Evolutionary conservation across 2,113 vertebrate genomes (phyloP), one percentile per base, ranked within the genome.

Genomic region (Corythoichthys intestinalis): DNA sequence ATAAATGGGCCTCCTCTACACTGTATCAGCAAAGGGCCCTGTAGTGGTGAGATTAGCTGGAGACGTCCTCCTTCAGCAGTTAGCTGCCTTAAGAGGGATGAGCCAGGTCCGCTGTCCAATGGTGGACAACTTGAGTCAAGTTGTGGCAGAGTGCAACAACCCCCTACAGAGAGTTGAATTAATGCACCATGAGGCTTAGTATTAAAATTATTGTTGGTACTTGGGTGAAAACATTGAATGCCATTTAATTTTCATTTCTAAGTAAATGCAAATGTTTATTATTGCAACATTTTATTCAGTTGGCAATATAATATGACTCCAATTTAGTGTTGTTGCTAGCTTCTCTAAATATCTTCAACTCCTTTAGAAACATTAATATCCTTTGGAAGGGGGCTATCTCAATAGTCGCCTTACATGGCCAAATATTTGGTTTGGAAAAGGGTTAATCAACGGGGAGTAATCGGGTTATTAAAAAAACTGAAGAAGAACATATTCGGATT

Each of bases 21-120:
- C 72, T 77, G 73, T 76, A 85, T 78, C 80, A 80, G 64, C 28
- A 62, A 77, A 82, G 82, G 77, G 78, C 79, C 80, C 73, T 73
- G 79, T 63, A 71, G 84, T 74, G 70, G 70, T 68, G 66, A 85
- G 87, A 90, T 91, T 87, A 91, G 78, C 70, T 76, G 66, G 79
- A 84, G 78, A 67, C 81, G 83, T 82, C 78, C 75, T 78, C 64
- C 71, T 72, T 65, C 74, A 41, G 20, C 74, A 74, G 67, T 52
- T 34, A 72, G 69, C 74, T 77, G 75, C 72, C 78, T 85, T 87
- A 87, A 84, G 82, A 85, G 56, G 88, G 83, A 85, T 90, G 75
- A 87, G 81, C 77, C 80, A 62, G 83, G 74, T 79, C 73, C 65
- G 53, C 82, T 78, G 82, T 85, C 81, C 80, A 77, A 83, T 83